Conservation (phyloP, 2,888 invertebrate species). For the Patella ulyssiponensis region DNA sequence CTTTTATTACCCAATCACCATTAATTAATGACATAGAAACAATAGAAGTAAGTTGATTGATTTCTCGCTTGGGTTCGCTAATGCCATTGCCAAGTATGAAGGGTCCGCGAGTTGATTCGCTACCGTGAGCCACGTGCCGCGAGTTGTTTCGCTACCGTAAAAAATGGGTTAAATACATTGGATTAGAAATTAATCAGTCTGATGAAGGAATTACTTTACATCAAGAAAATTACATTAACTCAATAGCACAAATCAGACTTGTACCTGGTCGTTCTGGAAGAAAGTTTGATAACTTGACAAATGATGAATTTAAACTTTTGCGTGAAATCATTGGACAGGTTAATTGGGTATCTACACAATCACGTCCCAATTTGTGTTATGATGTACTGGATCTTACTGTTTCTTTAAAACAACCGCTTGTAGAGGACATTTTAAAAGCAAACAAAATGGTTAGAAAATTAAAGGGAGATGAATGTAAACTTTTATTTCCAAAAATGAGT, state of each 20-base stretch:
- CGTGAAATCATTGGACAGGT: conserved; percentile 30
- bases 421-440: no score
- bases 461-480: no score
- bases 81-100: no score
- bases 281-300: background rate
- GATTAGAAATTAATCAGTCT: conserved; percentile 29
- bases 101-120: no score
- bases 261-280: background rate
- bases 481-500: no score
- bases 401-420: conserved; percentile 1
- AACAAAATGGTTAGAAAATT: no score
- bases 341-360: conserved; percentile 33
- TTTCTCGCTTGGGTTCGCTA: no score
- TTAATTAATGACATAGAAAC: no score
- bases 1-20: no score
- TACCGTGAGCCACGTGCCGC: no score
- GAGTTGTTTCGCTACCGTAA: no score
- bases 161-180: conserved; percentile 38
- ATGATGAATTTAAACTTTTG: background rate
- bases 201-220: conserved; percentile 23
- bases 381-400: conserved; percentile 33
- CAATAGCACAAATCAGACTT: conserved; percentile 13
- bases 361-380: conserved; percentile 33
- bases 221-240: conserved; percentile 27
- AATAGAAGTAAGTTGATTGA: no score